Conservation (phyloP, 2,888 invertebrate genomes). For the Andrena trimmerana region DNA sequence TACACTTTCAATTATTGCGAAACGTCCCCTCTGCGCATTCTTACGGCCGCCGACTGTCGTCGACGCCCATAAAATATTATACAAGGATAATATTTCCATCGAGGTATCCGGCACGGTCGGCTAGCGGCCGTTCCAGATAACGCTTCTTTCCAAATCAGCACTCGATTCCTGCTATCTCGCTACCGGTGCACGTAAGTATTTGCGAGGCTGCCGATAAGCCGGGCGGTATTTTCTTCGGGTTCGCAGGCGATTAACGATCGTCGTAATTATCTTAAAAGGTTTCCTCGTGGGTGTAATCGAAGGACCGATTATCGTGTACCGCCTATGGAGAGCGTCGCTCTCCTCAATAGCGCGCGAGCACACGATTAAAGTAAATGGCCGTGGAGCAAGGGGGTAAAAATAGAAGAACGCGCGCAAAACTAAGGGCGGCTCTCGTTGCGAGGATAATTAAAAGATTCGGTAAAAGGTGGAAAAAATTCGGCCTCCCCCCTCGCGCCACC, state of each 20-base stretch:
- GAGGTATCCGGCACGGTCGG: conserved; percentile 27
- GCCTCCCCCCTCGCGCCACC: neutral
- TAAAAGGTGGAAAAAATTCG: conserved; percentile 7
- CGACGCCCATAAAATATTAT: conserved; percentile 28
- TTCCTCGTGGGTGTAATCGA: conserved; percentile 59
- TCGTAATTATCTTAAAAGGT: conserved; percentile 66
- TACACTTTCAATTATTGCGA: conserved; percentile 22
- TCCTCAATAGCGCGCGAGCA: conserved; percentile 41
- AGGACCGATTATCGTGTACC: conserved; percentile 59
- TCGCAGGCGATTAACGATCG: conserved; percentile 60
- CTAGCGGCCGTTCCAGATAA: conserved; percentile 37
- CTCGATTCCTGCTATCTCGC: conserved; percentile 31
- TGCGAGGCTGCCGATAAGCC: conserved; percentile 35
- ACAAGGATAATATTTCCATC: conserved; percentile 39
- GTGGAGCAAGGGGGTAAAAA: conserved; percentile 10
- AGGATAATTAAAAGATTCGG: conserved; percentile 18
- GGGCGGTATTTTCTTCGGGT: conserved; percentile 49
- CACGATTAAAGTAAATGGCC: conserved; percentile 40
- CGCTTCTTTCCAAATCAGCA: conserved; percentile 27
- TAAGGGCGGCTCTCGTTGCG: conserved; percentile 14
- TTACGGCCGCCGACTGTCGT: neutral
- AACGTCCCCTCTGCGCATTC: neutral
- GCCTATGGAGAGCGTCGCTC: conserved; percentile 48
- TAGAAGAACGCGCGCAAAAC: conserved; percentile 11
- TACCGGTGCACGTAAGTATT: conserved; percentile 9